Base-by-base conservation (phyloP, 2,888 invertebrate genomes). In the Ptilodon capucinus region DNA sequence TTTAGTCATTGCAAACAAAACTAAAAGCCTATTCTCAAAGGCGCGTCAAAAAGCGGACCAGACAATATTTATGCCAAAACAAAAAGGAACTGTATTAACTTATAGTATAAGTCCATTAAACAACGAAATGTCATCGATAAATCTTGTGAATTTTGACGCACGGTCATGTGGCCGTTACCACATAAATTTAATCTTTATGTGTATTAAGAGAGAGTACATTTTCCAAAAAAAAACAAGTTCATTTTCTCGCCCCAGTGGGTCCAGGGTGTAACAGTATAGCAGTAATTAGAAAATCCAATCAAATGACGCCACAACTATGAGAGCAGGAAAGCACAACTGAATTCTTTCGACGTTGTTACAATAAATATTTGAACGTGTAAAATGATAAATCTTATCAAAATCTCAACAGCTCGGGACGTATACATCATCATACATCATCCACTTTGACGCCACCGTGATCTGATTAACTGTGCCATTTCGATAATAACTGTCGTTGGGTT, bases 361-460 rank as follows among this genome's bases (percentile, higher is more conserved):
- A 41, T 64, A 71, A 71, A 74, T 72, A 68, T 71, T 68, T 61
- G 54, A 21, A 44, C 42, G 25, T 32, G 41, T 44, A 45, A 42
- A 50, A 45, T 61, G 76, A 77, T 76, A 74, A 57, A 46, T 46
- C 54, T 79, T 85, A 84, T 84, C 80, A 67, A 49, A 61, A 68
- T 74, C 69, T 71, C 48, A 57, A 67, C 70, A 74, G 74, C 74
- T 76, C 64, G 66, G 68, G 62, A 60, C 72, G 51, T 69, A 76
- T 88, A 75, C 66, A 87, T 86, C 85, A 88, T 86, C 81, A 81
- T 90, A 73, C 83, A 89, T 90, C 89, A 87, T 76, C 72, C 44
- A 72, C 75, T 76, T 84, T 81, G 84, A 84, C 87, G 78, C 74
- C 71, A 64, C 60, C 64, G 62, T 60, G 53, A 66, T 70, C 53